Evolutionary conservation across 1,140 invertebrate species (phyloP), one percentile per base, ranked within the genome.

Genomic region (Drosophila ogumai): DNA sequence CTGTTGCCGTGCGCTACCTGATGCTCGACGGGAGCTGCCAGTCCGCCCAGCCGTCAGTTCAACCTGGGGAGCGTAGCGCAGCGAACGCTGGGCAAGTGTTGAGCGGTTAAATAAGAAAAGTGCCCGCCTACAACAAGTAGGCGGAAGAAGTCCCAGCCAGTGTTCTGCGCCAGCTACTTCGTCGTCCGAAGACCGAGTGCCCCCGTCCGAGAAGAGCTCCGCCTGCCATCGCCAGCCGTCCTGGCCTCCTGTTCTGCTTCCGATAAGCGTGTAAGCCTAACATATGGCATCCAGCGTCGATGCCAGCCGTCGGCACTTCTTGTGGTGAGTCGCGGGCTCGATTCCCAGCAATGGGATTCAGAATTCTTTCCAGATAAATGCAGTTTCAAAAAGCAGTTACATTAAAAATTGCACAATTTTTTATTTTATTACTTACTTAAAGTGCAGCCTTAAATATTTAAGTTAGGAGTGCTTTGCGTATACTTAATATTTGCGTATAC

Each of bases 21-120:
- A 61, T 68, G 71, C 50, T 75, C 69, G 52, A 86, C 75, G 68
- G 74, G 56, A 44, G 46, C 55, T 43, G 49, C 25, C 34, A 50
- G 15, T 46, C 34, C 52, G 22, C 22, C 58, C 41, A 56, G 47
- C n/a, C 15, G 74, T 91, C 79, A 91, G 91, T 91, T 91, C 90
- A 85, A 88, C 91, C 91, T 91, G 91, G 91, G 79, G 76, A 92
- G 91, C 84, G 79, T 64, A 88, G 85, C 76, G 68, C 75, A 90
- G 82, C 86, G 75, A 77, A 91, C 77, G 90, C 82, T 85, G 65
- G 54, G 56, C 40, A 66, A 68, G 73, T 75, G 90, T 91, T 88
- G 90, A 91, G 79, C 91, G 91, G 91, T 91, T 91, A 91, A 91
- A 91, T 91, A 90, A 90, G 86, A 90, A 90, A 88, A 90, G 85